These are phyloP conservation scores for Drosophila hamatofila DNA, from an alignment of 2,888 invertebrate genomes.

Conservation along the genomic window DNA sequence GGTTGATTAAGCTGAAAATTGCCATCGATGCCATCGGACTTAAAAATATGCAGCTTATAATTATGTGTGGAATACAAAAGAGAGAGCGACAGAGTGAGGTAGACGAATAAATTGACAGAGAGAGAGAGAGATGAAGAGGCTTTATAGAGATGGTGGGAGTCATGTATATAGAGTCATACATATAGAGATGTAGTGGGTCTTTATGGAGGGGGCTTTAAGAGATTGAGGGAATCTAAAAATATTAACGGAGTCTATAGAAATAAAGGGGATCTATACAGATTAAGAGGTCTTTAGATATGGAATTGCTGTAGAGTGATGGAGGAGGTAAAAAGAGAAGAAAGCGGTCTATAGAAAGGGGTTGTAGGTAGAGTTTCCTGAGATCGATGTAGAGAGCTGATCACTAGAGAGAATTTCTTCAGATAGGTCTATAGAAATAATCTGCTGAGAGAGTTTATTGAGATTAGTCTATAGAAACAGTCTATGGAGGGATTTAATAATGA, in stretches of 20 bases:
- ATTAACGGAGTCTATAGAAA: background rate
- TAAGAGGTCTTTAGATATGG: background rate
- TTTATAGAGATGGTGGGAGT: background rate
- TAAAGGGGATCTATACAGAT: background rate
- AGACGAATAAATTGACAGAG: background rate
- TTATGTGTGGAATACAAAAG: background rate
- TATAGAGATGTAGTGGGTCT: background rate
- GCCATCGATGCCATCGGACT: background rate
- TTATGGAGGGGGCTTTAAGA: background rate
- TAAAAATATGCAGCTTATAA: slow-evolving; percentile 3
- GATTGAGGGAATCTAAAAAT: too few species aligned
- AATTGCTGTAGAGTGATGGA: too few species aligned
- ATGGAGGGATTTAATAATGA: too few species aligned
- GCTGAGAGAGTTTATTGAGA: too few species aligned
- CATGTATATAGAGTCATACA: too few species aligned
- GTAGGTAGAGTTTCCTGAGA: too few species aligned
- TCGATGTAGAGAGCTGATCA: too few species aligned
- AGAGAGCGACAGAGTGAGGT: background rate
- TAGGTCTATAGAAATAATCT: too few species aligned
- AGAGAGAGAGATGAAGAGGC: background rate
- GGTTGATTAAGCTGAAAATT: slow-evolving; percentile 32
- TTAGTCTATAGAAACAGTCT: too few species aligned
- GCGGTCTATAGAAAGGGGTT: too few species aligned
- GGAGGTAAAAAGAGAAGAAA: too few species aligned
- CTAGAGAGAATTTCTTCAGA: too few species aligned